A percentile compares a stretch with the other conserved stretches of the same genome.
Conservation (phyloP, 2,888 invertebrate genomes). For the Osedax frankpressi region DNA sequence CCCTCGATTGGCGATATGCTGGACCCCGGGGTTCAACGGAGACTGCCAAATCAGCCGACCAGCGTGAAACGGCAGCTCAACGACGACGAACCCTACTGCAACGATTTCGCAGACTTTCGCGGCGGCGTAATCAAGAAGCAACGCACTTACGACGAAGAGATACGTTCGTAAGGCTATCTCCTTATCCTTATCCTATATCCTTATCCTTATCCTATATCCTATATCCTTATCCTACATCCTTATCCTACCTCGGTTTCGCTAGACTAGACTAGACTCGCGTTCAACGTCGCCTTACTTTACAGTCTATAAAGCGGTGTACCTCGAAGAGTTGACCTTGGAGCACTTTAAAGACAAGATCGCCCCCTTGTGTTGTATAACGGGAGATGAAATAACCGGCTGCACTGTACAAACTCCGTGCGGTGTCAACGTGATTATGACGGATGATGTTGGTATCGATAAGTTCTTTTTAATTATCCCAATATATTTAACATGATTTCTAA, state of each 20-base stretch:
- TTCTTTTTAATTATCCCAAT: too few relatives aligned
- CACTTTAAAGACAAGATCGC: conserved; percentile 60
- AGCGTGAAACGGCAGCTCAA: neutral
- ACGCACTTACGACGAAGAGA: neutral
- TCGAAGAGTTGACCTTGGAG: conserved; percentile 56
- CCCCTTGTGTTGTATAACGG: conserved; percentile 50
- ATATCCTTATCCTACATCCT: too few relatives aligned
- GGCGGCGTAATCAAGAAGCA: neutral
- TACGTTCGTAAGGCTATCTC: neutral
- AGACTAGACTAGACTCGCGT: too few relatives aligned
- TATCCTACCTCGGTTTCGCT: too few relatives aligned
- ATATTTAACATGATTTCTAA: too few relatives aligned
- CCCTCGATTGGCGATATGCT: too few relatives aligned
- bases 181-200: neutral
- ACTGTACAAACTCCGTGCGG: conserved; percentile 70
- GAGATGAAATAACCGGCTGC: conserved; percentile 51
- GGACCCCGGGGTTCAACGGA: neutral
- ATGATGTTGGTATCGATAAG: conserved; percentile 54
- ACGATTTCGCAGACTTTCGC: neutral
- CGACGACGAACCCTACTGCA: neutral
- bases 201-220: too few relatives aligned
- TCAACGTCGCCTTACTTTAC: conserved; percentile 18
- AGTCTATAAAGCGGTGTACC: conserved; percentile 68
- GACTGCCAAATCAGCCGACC: neutral
- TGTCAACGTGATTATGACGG: conserved; percentile 68